Evolutionary conservation across 2,113 vertebrate species (phyloP).

Genomic region (Pachypanchax playfairii): DNA sequence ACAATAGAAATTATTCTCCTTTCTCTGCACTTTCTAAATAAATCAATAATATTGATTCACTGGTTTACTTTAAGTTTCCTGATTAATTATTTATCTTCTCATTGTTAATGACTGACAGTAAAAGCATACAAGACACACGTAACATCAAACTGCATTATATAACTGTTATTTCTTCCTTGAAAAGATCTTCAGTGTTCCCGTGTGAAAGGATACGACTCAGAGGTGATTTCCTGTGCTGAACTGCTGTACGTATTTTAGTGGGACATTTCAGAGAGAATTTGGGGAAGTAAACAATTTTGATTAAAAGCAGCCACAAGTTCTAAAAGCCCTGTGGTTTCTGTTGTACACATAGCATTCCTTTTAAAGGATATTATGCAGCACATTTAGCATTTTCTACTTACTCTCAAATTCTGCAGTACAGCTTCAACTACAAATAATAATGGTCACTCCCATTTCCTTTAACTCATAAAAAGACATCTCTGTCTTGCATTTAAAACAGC

Average conservation of each 20-base stretch:
- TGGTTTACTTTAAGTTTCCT: constrained; percentile 13
- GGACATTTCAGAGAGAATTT: not conserved
- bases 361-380: not conserved
- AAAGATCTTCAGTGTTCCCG: not conserved
- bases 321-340: not conserved
- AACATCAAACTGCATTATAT: too few species aligned
- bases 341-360: not conserved
- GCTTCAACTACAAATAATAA: not conserved
- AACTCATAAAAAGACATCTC: too few species aligned
- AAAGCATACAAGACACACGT: not conserved
- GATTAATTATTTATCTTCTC: constrained; percentile 46
- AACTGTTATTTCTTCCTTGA: not conserved
- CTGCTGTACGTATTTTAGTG: not conserved
- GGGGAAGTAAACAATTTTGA: not conserved
- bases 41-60: constrained; percentile 15
- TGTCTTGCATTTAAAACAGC: too few species aligned
- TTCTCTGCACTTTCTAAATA: not conserved
- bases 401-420: not conserved
- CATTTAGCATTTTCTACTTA: not conserved
- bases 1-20: not conserved
- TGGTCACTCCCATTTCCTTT: too few species aligned
- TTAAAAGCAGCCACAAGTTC: not conserved
- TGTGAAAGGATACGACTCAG: not conserved
- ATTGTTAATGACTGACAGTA: constrained; percentile 29
- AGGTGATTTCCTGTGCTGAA: not conserved